These are phyloP conservation scores for Gryon sp. DNA, from an alignment of 1,140 invertebrate species.

Conservation along the genomic window DNA sequence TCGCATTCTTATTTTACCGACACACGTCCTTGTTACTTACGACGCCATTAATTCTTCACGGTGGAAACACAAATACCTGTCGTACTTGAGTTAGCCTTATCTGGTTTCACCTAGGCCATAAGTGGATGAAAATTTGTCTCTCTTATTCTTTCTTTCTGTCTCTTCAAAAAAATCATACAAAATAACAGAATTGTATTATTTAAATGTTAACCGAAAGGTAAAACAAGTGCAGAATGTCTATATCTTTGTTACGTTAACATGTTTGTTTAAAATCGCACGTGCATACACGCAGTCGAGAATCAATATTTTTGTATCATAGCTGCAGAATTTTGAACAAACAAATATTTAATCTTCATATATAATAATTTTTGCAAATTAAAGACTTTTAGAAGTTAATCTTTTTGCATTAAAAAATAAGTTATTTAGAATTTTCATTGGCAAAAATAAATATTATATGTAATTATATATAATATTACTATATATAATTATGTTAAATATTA, in stretches of 20 bases:
- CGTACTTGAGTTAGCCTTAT: conserved; percentile 61
- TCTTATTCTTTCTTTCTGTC: too few relatives aligned
- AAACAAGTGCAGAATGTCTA: conserved; percentile 1
- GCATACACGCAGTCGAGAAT: conserved; percentile 6
- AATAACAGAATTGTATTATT: conserved; percentile 35
- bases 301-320: not conserved
- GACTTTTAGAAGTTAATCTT: too few relatives aligned
- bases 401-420: too few relatives aligned
- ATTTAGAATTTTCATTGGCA: too few relatives aligned
- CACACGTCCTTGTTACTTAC: conserved; percentile 48
- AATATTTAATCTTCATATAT: conserved; percentile 4
- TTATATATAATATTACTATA: too few relatives aligned
- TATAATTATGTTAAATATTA: too few relatives aligned
- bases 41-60: conserved; percentile 51
- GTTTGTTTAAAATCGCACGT: conserved; percentile 5
- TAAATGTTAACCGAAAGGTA: conserved; percentile 30
- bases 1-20: conserved; percentile 34
- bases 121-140: conserved; percentile 35
- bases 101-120: conserved; percentile 52
- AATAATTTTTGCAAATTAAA: too few relatives aligned
- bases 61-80: conserved; percentile 52
- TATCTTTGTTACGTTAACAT: too few relatives aligned
- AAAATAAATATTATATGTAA: too few relatives aligned
- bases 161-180: conserved; percentile 10
- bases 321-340: not conserved